These are phyloP conservation scores for Drosophila meridiana DNA, from an alignment of 2,888 invertebrate species.

Conservation along the genomic window DNA sequence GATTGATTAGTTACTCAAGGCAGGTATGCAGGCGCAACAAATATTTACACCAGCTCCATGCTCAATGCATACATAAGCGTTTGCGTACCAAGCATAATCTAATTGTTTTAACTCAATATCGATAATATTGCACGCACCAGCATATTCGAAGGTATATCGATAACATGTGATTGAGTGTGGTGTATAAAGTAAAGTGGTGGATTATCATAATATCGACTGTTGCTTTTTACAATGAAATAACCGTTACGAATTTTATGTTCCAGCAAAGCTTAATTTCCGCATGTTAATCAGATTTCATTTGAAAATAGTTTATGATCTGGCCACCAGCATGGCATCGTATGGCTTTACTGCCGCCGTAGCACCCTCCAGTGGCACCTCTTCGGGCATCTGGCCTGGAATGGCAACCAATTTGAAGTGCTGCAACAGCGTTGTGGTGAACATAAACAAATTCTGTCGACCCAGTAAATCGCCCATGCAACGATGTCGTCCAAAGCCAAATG, in stretches of 20 bases:
- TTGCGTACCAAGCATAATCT: not conserved
- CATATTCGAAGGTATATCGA: not conserved
- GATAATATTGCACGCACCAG: not conserved
- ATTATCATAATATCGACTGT: constrained; percentile 10
- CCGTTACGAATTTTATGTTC: not conserved
- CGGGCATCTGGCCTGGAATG: constrained; percentile 89
- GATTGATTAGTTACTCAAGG: not conserved
- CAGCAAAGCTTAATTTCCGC: not conserved
- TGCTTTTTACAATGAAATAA: not conserved
- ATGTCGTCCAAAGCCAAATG: constrained; percentile 92
- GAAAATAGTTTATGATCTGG: constrained; percentile 80
- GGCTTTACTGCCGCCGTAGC: constrained; percentile 91
- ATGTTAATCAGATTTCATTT: not conserved
- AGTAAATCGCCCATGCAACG: constrained; percentile 93
- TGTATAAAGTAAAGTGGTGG: not conserved
- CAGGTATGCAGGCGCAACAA: not conserved
- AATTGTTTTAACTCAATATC: constrained; percentile 4
- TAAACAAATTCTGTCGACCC: constrained; percentile 91
- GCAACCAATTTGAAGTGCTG: constrained; percentile 90
- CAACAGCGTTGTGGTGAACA: constrained; percentile 90
- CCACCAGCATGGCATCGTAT: constrained; percentile 88
- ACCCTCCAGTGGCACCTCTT: constrained; percentile 90
- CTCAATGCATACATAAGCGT: not conserved
- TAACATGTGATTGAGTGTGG: not conserved
- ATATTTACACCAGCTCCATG: not conserved